These are phyloP conservation scores for Dolichoris vasculosae DNA, from an alignment of 1,140 invertebrate species.

Conservation along the genomic window DNA sequence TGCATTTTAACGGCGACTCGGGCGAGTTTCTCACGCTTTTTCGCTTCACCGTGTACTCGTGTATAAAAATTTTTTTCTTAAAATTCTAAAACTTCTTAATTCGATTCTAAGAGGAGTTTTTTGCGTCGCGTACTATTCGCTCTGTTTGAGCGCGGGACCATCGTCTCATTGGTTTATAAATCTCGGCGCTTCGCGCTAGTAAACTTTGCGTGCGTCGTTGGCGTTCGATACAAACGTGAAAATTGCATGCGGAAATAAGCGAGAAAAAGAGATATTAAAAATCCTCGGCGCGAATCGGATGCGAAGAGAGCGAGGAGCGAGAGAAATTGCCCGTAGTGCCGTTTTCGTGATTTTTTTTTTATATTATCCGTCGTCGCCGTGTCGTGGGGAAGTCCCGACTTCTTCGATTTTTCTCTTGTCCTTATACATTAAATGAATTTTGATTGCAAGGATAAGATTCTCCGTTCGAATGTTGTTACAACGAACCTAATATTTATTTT, in stretches of 20 bases:
- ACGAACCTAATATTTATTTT: conserved; percentile 22
- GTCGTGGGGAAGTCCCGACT: conserved; percentile 13
- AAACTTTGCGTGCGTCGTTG: neutral
- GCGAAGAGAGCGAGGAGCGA: neutral
- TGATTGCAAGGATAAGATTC: conserved; percentile 49
- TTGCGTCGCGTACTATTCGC: neutral
- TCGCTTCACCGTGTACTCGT: conserved; percentile 19
- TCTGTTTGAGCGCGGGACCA: neutral
- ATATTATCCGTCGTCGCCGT: conserved; percentile 17
- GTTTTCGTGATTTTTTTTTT: neutral
- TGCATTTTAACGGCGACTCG: conserved; percentile 8
- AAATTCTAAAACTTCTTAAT: conserved; percentile 39
- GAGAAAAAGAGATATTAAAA: conserved; percentile 39
- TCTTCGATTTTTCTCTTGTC: neutral
- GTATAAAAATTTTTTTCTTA: conserved; percentile 53
- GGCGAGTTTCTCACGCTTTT: neutral
- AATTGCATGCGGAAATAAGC: conserved; percentile 42
- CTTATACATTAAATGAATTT: conserved; percentile 27
- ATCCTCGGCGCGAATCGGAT: conserved; percentile 3
- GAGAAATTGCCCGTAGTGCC: neutral
- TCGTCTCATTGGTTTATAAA: conserved; percentile 19
- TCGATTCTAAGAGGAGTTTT: conserved; percentile 37
- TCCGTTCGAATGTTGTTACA: conserved; percentile 25
- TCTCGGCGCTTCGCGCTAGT: neutral
- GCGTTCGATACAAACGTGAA: conserved; percentile 49